Base-by-base conservation (phyloP, 2,888 invertebrate genomes). In the Iselma pallidipennis region DNA sequence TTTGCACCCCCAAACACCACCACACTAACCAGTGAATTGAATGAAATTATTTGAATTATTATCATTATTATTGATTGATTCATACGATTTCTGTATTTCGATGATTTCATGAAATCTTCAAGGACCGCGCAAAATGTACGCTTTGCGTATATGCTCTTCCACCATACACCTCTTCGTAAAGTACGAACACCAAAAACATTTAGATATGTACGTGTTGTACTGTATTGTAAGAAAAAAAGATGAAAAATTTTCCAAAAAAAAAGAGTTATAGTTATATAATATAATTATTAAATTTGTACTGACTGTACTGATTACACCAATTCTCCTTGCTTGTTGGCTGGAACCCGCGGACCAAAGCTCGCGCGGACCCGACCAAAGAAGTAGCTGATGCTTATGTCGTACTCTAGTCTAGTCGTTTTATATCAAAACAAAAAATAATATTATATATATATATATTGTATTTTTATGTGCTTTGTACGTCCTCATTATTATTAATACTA, bases 391-490 rank as follows among this genome's bases (percentile, higher is more conserved):
- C 78, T 79, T 79, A 77, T 71, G 75, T 76, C 73, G 72, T 76
- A 76, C 69, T 72, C 72, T 77, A 77, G 76, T 80, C 79, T 81
- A 81, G 80, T 81, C 80, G 78, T 80, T 81, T 80, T 81, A 80
- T 80, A 80, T 80, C 77, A 78, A 79, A 72, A 25, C 26, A 57
- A 57, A 52, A 56, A 63, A 42, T 57, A 19, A 58, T 58, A 54
- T 42, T 26, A 26, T 4, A 26, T 66, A 72, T 71, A 74, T 72
- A 75, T 75, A 78, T 78, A 77, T 76, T 76, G 80, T 81, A 80
- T 80, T 79, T 80, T 80, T 79, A 78, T 80, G 78, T 79, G 80
- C 80, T 80, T 80, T 79, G 78, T 80, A 78, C 78, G 79, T 79
- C 77, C 78, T 77, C 67, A 66, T 66, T 49, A 37, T n/a, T n/a